Conservation (phyloP, 1,140 invertebrate genomes). For the Bemisia tabaci region DNA sequence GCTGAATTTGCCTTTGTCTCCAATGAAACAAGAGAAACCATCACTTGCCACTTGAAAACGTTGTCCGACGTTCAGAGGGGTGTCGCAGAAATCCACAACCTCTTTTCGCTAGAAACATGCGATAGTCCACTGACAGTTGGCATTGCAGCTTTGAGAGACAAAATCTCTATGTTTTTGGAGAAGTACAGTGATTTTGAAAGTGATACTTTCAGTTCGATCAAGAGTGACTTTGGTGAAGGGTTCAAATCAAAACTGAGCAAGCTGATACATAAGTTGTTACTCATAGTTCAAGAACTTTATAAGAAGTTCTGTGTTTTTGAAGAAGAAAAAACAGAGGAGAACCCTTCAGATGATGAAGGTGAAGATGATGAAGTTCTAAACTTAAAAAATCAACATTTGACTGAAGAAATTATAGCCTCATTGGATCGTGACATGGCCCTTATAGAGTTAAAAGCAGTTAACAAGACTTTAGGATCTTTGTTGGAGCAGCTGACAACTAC, state of each 20-base stretch:
- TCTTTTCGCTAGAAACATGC: neutral
- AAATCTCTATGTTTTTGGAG: neutral
- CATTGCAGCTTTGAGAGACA: neutral
- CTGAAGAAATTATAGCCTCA: conserved; percentile 42
- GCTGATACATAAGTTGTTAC: conserved; percentile 34
- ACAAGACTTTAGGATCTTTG: conserved; percentile 7
- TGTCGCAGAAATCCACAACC: neutral
- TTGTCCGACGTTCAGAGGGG: neutral
- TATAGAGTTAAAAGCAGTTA: conserved; percentile 36
- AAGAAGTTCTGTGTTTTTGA: conserved; percentile 40
- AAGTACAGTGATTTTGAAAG: neutral
- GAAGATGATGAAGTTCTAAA: conserved; percentile 28
- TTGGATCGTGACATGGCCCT: conserved; percentile 40
- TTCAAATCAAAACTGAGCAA: conserved; percentile 3
- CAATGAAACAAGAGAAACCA: neutral
- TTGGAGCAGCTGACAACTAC: conserved; percentile 29
- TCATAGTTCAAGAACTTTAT: conserved; percentile 51
- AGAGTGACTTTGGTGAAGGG: conserved; percentile 4
- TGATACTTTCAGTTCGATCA: neutral
- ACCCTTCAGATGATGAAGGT: conserved; percentile 27
- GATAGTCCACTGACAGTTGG: neutral
- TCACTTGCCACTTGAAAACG: neutral
- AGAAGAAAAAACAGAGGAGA: conserved; percentile 31
- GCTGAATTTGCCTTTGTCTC: neutral
- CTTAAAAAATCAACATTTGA: conserved; percentile 47